phyloP scores from a whole-genome alignment of 2,797 vertebrate genomes.

The Nannoperca obscura region DNA sequence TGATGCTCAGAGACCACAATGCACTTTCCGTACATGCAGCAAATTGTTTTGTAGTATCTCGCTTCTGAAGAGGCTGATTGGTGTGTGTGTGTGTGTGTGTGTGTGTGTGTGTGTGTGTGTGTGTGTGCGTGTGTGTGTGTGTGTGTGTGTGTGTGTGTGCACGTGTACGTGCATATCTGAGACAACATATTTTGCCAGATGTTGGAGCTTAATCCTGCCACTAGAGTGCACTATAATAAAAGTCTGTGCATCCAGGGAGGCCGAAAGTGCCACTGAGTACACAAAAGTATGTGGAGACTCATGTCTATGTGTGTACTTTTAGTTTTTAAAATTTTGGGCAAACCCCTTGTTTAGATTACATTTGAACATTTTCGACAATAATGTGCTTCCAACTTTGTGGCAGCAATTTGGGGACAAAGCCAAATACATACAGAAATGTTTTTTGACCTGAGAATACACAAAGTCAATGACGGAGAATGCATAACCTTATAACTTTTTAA shows the following conservation, averaged over 20 bases:
- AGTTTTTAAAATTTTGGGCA: conserved; percentile 1
- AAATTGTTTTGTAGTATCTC: conserved; percentile 19
- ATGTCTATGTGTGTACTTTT: neutral
- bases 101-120: too few relatives aligned
- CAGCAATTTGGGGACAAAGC: neutral
- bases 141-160: too few relatives aligned
- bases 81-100: conserved; percentile 5
- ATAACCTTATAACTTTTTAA: too few relatives aligned
- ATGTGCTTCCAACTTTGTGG: neutral
- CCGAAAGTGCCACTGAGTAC: neutral
- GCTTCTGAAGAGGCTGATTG: neutral
- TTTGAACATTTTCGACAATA: neutral
- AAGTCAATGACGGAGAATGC: neutral
- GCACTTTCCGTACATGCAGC: conserved; percentile 13
- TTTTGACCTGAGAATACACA: too few relatives aligned
- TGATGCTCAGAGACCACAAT: conserved; percentile 21
- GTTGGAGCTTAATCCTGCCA: conserved; percentile 45
- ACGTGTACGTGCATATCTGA: neutral
- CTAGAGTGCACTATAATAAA: conserved; percentile 69
- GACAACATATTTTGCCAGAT: neutral
- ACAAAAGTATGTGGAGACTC: neutral
- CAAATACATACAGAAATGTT: too few relatives aligned
- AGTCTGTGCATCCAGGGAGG: conserved; percentile 19
- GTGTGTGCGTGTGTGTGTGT: too few relatives aligned
- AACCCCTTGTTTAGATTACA: neutral